Conservation (phyloP, 2,888 invertebrate species). For the Dendrolimus houi region DNA sequence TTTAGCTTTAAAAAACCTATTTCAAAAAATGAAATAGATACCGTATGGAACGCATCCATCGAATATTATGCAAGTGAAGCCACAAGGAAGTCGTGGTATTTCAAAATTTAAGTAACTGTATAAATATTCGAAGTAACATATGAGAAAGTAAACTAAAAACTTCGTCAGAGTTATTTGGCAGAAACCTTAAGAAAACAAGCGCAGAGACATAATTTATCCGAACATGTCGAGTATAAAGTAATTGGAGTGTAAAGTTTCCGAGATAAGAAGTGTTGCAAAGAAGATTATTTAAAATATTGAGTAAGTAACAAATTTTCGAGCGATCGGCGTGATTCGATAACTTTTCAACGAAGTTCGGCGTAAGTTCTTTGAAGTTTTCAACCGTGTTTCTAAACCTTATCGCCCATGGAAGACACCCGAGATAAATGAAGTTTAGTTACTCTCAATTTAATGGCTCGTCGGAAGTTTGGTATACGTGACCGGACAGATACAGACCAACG, state of each 20-base stretch:
- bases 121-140: too few relatives aligned
- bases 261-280: conserved; percentile 51
- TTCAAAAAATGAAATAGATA: too few relatives aligned
- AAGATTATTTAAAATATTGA: conserved; percentile 66
- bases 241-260: conserved; percentile 34
- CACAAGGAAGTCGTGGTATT: too few relatives aligned
- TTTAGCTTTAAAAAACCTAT: too few relatives aligned
- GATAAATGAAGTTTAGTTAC: conserved; percentile 73
- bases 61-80: too few relatives aligned
- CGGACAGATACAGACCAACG: conserved; percentile 33
- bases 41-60: too few relatives aligned
- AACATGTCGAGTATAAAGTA: conserved; percentile 21
- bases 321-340: conserved; percentile 69
- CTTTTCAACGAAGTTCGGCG: conserved; percentile 52
- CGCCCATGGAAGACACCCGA: conserved; percentile 65
- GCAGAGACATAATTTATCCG: background rate
- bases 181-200: background rate
- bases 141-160: background rate
- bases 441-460: conserved; percentile 69
- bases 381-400: conserved; percentile 66
- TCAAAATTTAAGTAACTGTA: too few relatives aligned
- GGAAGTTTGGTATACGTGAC: conserved; percentile 64
- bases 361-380: conserved; percentile 52
- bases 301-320: conserved; percentile 67
- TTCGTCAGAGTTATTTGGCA: background rate